Evolutionary conservation across 2,797 vertebrate species (phyloP), one percentile per base, ranked within the genome.

Genomic region (Stomatorhinus walkeri): DNA sequence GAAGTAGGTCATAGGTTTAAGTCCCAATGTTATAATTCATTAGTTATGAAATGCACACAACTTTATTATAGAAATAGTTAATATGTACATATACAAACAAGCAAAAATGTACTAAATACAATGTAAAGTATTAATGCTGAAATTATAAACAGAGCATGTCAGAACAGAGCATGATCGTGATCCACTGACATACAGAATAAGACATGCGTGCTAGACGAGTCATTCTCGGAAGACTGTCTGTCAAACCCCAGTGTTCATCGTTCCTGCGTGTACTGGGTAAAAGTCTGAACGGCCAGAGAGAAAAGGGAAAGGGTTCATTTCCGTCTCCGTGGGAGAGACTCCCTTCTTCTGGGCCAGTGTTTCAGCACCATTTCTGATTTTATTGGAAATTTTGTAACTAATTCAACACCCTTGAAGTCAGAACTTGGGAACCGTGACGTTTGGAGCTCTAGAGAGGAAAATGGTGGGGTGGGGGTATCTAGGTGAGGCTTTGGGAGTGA

Each of bases 401-500:
- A 43, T 46, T 68, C 32, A 87, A 59, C 54, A 59, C 2, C 85
- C 32, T 61, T 36, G 14, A 6, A 40, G 85, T 36, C 52, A 59
- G 32, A 87, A 32, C 24, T 28, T 46, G 43, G 46, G 28, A 32
- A 24, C 87, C 22, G 19, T 56, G n/a, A 52, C 72, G 19, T 3
- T 48, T 40, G 22, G 14, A 36, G 48, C 59, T 72, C 43, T 48
- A 40, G 24, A 59, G 43, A 87, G 51, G 32, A 56, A n/a, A 49
- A 85, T 52, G 49, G 49, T 52, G 36, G 4, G 56, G 7, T 19
- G 61, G 51, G 46, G 40, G 8, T 10, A n/a, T 48, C 84, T 84
- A 89, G 88, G 88, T 86, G 49, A 89, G 9, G 61, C 84, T 87
- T 46, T 56, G 28, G 81, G 83, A 48, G 84, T 59, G 81, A 59